phyloP scores from a whole-genome alignment of 2,797 vertebrate genomes.

The Amblyraja radiata region DNA sequence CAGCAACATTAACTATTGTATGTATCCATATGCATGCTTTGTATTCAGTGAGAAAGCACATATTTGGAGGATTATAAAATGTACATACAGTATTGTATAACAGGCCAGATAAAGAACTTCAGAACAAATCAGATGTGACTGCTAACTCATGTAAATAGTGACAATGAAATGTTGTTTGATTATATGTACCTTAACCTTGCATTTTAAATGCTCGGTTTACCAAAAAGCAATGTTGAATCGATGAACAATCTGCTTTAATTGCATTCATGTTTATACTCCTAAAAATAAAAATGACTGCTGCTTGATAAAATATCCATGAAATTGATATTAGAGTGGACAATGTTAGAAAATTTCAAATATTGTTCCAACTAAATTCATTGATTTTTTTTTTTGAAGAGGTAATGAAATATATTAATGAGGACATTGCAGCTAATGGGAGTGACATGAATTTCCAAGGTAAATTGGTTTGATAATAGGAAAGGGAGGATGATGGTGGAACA shows the following conservation, averaged over 20 bases:
- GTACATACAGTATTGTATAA: background rate
- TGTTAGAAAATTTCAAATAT: background rate
- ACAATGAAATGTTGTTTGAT: slow-evolving; percentile 2
- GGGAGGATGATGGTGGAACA: no score
- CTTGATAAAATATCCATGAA: background rate
- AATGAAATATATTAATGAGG: no score
- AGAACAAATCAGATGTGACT: slow-evolving; percentile 22
- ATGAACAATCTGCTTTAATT: background rate
- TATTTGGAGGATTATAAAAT: slow-evolving; percentile 32
- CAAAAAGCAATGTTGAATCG: background rate
- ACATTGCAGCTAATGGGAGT: no score
- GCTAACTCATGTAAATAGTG: slow-evolving; percentile 25
- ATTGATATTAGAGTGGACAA: no score
- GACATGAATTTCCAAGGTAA: no score
- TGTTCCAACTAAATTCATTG: background rate
- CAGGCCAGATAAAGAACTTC: background rate
- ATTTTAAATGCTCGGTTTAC: background rate
- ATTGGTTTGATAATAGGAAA: no score
- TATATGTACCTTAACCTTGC: background rate
- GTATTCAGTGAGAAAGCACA: background rate
- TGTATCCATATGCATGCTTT: background rate
- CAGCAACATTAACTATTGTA: background rate
- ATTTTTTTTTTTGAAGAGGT: no score
- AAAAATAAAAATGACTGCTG: background rate
- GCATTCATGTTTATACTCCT: background rate